Percentiles rank a stretch among this genome's conserved stretches.
Conservation (phyloP, 30 jellyfish, hydroid and myxozoan species). For the Aurelia sp. region DNA sequence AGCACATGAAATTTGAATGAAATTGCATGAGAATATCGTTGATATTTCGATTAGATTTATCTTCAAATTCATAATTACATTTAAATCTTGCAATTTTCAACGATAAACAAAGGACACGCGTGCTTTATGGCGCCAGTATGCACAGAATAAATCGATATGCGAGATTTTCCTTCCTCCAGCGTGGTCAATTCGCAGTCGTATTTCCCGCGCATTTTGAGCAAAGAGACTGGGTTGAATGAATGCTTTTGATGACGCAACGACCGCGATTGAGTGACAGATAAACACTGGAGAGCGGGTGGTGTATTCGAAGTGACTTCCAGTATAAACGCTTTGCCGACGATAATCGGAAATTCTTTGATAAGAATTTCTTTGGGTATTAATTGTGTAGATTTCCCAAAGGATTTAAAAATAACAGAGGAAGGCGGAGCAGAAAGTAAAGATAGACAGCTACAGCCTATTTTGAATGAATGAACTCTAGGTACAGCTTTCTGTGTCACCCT, state of each 20-base stretch:
- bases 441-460: too few relatives aligned
- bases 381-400: not conserved
- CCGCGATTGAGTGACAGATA: slow-evolving; percentile 10
- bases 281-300: slow-evolving; percentile 27
- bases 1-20: slow-evolving; percentile 2
- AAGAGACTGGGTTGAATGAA: slow-evolving; percentile 44
- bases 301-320: slow-evolving; percentile 1
- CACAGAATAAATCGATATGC: not conserved
- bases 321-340: not conserved
- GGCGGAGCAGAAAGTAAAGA: too few relatives aligned
- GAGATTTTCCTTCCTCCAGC: slow-evolving; percentile 4
- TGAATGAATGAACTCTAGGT: too few relatives aligned
- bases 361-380: not conserved
- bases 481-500: too few relatives aligned
- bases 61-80: not conserved
- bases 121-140: slow-evolving; percentile 69
- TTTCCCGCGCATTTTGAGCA: slow-evolving; percentile 53
- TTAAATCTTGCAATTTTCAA: slow-evolving; percentile 6
- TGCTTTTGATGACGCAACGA: slow-evolving; percentile 5
- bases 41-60: slow-evolving; percentile 5
- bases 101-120: slow-evolving; percentile 67
- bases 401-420: not conserved
- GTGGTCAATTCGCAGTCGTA: slow-evolving; percentile 16
- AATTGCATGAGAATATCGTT: not conserved
- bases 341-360: slow-evolving; percentile 25